These are phyloP conservation scores for Aplodontia rufa DNA, from an alignment of 2,113 vertebrate species.

Conservation along the genomic window DNA sequence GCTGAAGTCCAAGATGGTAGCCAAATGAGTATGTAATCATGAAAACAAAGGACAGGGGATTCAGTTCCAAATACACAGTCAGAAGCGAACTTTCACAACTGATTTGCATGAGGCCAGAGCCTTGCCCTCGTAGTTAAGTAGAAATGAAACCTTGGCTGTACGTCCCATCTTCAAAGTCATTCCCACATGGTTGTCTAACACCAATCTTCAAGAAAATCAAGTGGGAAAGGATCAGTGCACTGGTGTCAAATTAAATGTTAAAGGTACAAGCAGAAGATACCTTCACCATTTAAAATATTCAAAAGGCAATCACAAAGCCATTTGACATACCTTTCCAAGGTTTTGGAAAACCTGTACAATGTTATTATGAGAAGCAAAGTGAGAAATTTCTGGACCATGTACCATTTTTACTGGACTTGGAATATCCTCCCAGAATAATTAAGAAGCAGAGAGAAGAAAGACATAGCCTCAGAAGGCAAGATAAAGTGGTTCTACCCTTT, in stretches of 20 bases:
- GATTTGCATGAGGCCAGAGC: neutral
- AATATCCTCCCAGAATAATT: neutral
- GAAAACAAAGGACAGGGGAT: neutral
- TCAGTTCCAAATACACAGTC: neutral
- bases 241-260: slow-evolving; percentile 43
- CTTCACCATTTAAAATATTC: neutral
- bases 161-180: slow-evolving; percentile 23
- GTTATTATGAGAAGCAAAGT: neutral
- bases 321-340: slow-evolving; percentile 12
- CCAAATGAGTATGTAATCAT: neutral
- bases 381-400: neutral
- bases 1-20: slow-evolving; percentile 50
- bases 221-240: slow-evolving; percentile 17
- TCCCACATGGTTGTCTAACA: neutral
- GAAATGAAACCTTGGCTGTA: slow-evolving; percentile 24
- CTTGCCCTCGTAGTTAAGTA: slow-evolving; percentile 10
- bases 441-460: neutral
- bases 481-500: neutral
- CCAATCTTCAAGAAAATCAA: slow-evolving; percentile 26
- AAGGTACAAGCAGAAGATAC: neutral
- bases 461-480: neutral
- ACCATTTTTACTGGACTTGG: neutral
- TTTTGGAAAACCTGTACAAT: slow-evolving; percentile 8
- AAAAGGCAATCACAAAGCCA: neutral
- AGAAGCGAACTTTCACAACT: neutral